Evolutionary conservation across 1,140 invertebrate genomes (phyloP).

Genomic region (Bemisia tabaci): DNA sequence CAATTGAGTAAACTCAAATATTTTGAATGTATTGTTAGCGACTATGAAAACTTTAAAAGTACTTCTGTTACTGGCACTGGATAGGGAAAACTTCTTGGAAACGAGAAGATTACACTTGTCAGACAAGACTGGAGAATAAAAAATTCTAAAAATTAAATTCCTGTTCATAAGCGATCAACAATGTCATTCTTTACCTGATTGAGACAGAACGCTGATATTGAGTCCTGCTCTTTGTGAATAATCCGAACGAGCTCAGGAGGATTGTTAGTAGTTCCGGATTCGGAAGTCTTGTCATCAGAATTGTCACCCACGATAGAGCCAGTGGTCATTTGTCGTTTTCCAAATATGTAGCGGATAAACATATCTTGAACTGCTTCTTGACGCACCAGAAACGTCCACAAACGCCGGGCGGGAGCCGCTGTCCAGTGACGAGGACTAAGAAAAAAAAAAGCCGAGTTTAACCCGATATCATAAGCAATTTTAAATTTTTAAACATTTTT

Average conservation of each 20-base stretch:
- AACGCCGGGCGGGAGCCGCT: constrained; percentile 62
- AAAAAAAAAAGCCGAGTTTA: constrained; percentile 15
- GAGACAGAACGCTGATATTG: constrained; percentile 91
- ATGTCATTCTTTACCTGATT: constrained; percentile 63
- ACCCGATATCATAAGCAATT: too few species aligned
- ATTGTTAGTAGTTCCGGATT: constrained; percentile 28
- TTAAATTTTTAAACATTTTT: too few species aligned
- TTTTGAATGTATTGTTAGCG: not conserved
- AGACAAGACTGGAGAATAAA: too few species aligned
- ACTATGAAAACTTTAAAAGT: not conserved
- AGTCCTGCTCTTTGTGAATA: constrained; percentile 98
- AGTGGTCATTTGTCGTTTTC: constrained; percentile 40
- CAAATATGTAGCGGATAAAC: constrained; percentile 92
- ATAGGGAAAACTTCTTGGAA: too few species aligned
- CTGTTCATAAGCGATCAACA: too few species aligned
- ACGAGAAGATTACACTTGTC: too few species aligned
- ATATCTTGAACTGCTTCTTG: constrained; percentile 89
- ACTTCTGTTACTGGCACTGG: not conserved
- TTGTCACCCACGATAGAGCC: constrained; percentile 27
- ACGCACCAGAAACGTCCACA: constrained; percentile 88
- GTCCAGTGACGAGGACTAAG: constrained; percentile 50
- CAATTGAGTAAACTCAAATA: not conserved
- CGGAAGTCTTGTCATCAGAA: constrained; percentile 14
- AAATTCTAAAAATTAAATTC: too few species aligned
- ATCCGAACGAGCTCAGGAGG: constrained; percentile 76